Percentiles rank a stretch among this genome's conserved stretches.
These are phyloP conservation scores for Drosophila lowei DNA, from an alignment of 1,140 invertebrate genomes.

Conservation along the genomic window DNA sequence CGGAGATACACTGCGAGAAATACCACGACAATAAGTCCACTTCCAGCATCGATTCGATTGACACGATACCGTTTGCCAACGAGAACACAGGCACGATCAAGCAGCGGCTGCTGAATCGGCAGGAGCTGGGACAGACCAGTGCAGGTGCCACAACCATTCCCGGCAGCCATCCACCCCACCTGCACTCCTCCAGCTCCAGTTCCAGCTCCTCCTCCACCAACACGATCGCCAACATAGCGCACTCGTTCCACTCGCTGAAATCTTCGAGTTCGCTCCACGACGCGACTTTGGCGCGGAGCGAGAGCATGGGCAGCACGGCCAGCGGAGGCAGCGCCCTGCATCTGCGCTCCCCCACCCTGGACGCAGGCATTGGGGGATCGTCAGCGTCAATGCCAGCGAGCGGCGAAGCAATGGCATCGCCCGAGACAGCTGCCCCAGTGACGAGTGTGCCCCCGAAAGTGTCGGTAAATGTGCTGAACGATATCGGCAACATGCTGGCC, in stretches of 20 bases:
- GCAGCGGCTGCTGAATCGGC: conserved; percentile 83
- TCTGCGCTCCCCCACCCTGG: conserved; percentile 75
- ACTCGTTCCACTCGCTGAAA: conserved; percentile 82
- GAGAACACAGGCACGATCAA: conserved; percentile 99
- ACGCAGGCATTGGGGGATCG: conserved; percentile 29
- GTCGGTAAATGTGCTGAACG: conserved; percentile 95
- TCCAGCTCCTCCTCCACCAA: conserved; percentile 82
- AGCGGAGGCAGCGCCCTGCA: conserved; percentile 72
- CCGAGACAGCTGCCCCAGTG: conserved; percentile 6
- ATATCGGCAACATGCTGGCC: conserved; percentile 98
- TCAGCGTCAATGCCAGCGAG: conserved; percentile 20
- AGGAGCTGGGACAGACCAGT: conserved; percentile 58
- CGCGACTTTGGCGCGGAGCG: conserved; percentile 68
- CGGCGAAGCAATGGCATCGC: conserved; percentile 5
- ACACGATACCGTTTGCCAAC: conserved; percentile 98
- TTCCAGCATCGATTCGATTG: conserved; percentile 95
- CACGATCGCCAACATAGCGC: conserved; percentile 81
- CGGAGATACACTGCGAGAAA: conserved; percentile 86
- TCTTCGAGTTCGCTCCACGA: conserved; percentile 81
- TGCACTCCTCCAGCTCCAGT: conserved; percentile 82
- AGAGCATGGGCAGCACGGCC: conserved; percentile 71
- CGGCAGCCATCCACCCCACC: conserved; percentile 49
- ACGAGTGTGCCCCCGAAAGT: conserved; percentile 83
- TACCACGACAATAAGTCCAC: conserved; percentile 87
- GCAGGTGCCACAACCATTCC: conserved; percentile 11